Conservation (phyloP, 2,113 vertebrate genomes). For the Erythrocercus mccallii region DNA sequence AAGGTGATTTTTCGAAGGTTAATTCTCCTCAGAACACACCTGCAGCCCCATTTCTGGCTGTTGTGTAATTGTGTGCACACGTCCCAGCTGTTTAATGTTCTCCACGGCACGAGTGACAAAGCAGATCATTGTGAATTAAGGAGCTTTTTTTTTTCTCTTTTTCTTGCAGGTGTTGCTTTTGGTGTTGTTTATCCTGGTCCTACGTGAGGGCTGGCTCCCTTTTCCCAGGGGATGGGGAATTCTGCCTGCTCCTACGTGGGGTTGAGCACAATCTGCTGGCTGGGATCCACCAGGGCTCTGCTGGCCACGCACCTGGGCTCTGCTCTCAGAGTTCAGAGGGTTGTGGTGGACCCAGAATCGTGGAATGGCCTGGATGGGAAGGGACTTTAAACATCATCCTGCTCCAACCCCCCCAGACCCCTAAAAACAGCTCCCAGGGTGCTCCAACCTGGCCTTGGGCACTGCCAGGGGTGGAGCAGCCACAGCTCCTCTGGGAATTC, state of each 20-base stretch:
- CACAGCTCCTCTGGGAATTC: not conserved
- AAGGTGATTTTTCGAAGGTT: not conserved
- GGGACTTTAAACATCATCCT: no score
- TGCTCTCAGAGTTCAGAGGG: rapidly evolving
- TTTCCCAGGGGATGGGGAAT: not conserved
- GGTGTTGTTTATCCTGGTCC: not conserved
- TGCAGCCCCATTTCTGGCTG: not conserved
- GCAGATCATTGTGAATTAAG: not conserved
- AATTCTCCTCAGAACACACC: not conserved
- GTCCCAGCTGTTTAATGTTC: not conserved
- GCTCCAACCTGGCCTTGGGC: rapidly evolving
- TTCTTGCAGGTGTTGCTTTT: not conserved
- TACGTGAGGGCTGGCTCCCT: not conserved
- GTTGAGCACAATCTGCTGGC: not conserved
- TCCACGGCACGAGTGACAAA: not conserved
- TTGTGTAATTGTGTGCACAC: not conserved
- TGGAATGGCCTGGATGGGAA: not conserved
- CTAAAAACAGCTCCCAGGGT: rapidly evolving
- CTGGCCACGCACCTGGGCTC: not conserved
- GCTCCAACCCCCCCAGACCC: not conserved
- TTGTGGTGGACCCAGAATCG: rapidly evolving
- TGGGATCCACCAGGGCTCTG: not conserved
- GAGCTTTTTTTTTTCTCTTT: not conserved
- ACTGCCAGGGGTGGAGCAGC: not conserved
- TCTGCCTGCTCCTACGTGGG: not conserved